Evolutionary conservation across 1,140 invertebrate species (phyloP).

Genomic region (Teleopsis dalmanni): DNA sequence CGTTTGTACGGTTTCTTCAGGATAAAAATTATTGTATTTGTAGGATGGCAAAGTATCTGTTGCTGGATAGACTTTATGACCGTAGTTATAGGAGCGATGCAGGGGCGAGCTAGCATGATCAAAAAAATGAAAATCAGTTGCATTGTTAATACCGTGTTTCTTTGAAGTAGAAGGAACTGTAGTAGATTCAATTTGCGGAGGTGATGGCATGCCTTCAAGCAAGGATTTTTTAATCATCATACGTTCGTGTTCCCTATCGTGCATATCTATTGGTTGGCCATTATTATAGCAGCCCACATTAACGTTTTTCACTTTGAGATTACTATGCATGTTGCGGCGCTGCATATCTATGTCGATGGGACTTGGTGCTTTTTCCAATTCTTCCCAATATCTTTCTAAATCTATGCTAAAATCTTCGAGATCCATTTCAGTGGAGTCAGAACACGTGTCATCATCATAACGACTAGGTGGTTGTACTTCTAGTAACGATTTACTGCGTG

Average conservation of each 20-base stretch:
- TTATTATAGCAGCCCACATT: slow-evolving; percentile 42
- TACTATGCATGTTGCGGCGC: slow-evolving; percentile 41
- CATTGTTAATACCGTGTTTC: slow-evolving; percentile 9
- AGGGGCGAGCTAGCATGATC: slow-evolving; percentile 26
- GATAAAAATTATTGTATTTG: slow-evolving; percentile 43
- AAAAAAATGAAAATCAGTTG: slow-evolving; percentile 36
- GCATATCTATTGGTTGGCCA: slow-evolving; percentile 39
- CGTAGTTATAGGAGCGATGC: slow-evolving; percentile 20
- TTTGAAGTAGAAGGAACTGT: background rate
- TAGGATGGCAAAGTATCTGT: slow-evolving; percentile 36
- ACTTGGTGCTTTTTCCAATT: slow-evolving; percentile 40
- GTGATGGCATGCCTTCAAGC: slow-evolving; percentile 40
- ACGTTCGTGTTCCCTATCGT: slow-evolving; percentile 40
- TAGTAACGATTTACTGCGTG: slow-evolving; percentile 37
- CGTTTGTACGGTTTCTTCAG: slow-evolving; percentile 29
- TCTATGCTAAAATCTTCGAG: slow-evolving; percentile 43
- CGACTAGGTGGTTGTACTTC: slow-evolving; percentile 38
- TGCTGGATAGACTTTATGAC: slow-evolving; percentile 37
- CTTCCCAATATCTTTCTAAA: slow-evolving; percentile 43
- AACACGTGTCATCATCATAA: slow-evolving; percentile 41
- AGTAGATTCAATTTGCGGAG: slow-evolving; percentile 22
- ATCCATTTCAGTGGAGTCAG: slow-evolving; percentile 41
- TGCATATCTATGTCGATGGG: slow-evolving; percentile 42
- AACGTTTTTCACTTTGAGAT: slow-evolving; percentile 39
- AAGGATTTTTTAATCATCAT: slow-evolving; percentile 41